Conservation (phyloP, 2,888 invertebrate genomes). For the Caenorhabditis angaria region DNA sequence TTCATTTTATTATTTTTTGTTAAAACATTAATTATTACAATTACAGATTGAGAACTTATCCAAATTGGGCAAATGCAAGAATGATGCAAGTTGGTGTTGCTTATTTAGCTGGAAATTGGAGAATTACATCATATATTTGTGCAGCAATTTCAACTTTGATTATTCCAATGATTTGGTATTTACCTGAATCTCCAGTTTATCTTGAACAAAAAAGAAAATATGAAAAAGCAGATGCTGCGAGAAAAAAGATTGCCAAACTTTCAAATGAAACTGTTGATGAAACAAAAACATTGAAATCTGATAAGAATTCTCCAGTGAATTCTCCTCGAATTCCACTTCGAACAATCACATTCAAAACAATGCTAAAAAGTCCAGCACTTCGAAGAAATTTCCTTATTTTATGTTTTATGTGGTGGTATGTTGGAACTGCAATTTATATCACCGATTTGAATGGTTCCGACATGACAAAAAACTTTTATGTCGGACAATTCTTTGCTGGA, state of each 20-base stretch:
- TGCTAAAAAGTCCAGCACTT: slow-evolving; percentile 18
- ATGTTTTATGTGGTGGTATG: slow-evolving; percentile 35
- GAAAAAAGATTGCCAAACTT: slow-evolving; percentile 16
- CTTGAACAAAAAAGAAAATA: slow-evolving; percentile 19
- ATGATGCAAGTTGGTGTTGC: slow-evolving; percentile 30
- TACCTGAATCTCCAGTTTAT: slow-evolving; percentile 40
- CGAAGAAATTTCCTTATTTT: slow-evolving; percentile 23
- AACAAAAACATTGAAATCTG: slow-evolving; percentile 9
- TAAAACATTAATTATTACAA: too few species aligned
- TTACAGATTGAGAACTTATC: slow-evolving; percentile 34
- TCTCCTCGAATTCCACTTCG: background rate
- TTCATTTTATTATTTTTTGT: too few species aligned
- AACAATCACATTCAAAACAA: slow-evolving; percentile 15
- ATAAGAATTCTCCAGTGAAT: background rate
- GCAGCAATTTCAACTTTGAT: slow-evolving; percentile 28
- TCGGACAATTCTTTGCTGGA: slow-evolving; percentile 41
- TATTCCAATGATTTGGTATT: slow-evolving; percentile 30
- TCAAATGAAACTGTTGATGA: slow-evolving; percentile 6
- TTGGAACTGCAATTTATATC: slow-evolving; percentile 35
- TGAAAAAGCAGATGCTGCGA: slow-evolving; percentile 18
- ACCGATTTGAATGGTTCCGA: slow-evolving; percentile 39
- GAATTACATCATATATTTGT: slow-evolving; percentile 21
- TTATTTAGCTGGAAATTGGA: slow-evolving; percentile 29
- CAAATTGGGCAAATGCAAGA: slow-evolving; percentile 42
- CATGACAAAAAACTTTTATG: slow-evolving; percentile 36